A percentile compares a stretch with the other conserved stretches of the same genome.
Conservation (phyloP, 2,113 vertebrate genomes). For the Boulengeromyrus knoepffleri region DNA sequence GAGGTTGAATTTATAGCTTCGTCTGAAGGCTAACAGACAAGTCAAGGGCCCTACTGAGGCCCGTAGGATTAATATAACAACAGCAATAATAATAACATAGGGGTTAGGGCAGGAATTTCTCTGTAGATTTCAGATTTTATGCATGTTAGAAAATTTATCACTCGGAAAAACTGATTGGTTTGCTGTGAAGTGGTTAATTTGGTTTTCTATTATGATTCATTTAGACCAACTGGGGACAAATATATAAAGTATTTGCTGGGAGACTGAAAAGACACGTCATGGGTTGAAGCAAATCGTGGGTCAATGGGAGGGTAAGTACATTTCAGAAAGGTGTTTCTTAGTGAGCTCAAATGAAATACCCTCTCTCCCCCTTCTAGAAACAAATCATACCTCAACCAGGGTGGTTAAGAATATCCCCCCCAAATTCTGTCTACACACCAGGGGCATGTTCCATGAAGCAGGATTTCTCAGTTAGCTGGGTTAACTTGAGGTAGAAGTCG, state of each 20-base stretch:
- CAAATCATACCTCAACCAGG: not conserved
- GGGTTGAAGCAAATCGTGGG: not conserved
- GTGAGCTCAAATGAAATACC: not conserved
- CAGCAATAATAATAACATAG: not conserved
- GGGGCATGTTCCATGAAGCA: not conserved
- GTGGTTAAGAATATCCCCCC: not conserved
- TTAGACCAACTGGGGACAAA: not conserved
- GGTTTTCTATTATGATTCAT: not conserved
- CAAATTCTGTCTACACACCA: not conserved
- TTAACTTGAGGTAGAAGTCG: not conserved
- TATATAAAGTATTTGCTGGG: not conserved
- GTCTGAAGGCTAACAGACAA: not conserved
- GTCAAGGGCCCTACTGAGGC: not conserved
- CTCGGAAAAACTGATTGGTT: not conserved
- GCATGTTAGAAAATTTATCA: not conserved
- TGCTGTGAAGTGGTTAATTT: not conserved
- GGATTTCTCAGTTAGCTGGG: not conserved
- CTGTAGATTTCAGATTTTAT: not conserved
- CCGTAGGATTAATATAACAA: not conserved
- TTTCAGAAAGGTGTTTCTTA: not conserved
- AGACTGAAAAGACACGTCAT: not conserved
- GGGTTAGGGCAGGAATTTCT: not conserved
- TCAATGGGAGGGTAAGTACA: not conserved
- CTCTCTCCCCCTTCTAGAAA: not conserved
- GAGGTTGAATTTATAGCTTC: not conserved